phyloP scores from a whole-genome alignment of 2,113 vertebrate species.

The Loxodonta africana region DNA sequence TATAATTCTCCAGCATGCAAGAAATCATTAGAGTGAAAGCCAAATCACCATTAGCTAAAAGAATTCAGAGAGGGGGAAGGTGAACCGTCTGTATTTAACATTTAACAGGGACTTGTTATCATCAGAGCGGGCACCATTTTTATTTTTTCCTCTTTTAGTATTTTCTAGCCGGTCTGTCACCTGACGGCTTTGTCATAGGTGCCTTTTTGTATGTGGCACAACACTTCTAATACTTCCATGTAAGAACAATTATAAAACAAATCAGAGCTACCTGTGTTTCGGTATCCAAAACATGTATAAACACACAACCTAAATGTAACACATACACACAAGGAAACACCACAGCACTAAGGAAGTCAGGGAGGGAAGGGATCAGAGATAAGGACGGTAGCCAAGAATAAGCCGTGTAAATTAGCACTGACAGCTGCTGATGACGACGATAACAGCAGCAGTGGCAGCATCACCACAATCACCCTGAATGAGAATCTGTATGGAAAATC shows the following conservation, averaged over 20 bases:
- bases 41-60: constrained; percentile 15
- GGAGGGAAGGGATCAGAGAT: not conserved
- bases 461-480: not conserved
- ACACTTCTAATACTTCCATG: constrained; percentile 42
- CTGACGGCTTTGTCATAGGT: constrained; percentile 1
- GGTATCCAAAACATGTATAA: not conserved
- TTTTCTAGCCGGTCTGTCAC: constrained; percentile 7
- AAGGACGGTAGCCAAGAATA: not conserved
- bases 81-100: not conserved
- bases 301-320: not conserved
- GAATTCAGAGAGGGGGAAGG: not conserved
- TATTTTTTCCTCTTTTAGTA: not conserved
- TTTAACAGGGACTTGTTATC: not conserved
- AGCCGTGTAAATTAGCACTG: not conserved
- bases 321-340: not conserved
- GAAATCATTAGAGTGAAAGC: constrained; percentile 32
- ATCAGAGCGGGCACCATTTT: not conserved
- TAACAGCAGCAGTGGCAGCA: not conserved
- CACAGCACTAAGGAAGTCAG: not conserved
- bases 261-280: constrained; percentile 5
- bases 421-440: not conserved
- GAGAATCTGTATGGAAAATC: not conserved
- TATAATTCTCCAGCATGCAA: not conserved
- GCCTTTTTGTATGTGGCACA: constrained; percentile 9
- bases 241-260: constrained; percentile 35